phyloP scores from a whole-genome alignment of 2,888 invertebrate species.

The Macrosiphum euphorbiae region DNA sequence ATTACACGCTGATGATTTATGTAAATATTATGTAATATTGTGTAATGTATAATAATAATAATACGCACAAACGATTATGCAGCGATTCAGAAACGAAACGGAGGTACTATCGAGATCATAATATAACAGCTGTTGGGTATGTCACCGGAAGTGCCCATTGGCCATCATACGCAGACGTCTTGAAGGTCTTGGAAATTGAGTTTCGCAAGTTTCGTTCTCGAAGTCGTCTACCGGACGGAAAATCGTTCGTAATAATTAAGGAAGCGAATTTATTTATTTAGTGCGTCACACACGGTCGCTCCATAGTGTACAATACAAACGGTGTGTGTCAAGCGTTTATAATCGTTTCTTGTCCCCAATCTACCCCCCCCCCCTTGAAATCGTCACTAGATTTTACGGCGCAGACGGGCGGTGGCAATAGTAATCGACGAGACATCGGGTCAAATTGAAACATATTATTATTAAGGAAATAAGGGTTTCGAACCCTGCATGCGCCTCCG shows the following conservation, averaged over 20 bases:
- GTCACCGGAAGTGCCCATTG: background rate
- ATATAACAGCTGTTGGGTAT: background rate
- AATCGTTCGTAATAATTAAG: conserved; percentile 10
- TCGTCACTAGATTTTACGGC: background rate
- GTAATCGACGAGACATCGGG: background rate
- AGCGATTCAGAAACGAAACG: background rate
- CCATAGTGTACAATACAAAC: background rate
- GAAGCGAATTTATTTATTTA: background rate
- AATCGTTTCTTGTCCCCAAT: background rate
- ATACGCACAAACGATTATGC: background rate
- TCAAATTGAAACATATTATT: conserved; percentile 39
- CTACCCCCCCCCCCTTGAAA: background rate
- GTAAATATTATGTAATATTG: background rate
- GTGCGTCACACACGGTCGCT: background rate
- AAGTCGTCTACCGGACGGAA: background rate
- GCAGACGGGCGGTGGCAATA: background rate
- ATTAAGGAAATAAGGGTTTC: conserved; percentile 10
- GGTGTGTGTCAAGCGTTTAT: background rate
- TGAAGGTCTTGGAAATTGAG: background rate
- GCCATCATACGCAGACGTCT: background rate
- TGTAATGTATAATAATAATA: background rate
- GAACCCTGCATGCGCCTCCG: background rate
- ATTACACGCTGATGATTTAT: background rate
- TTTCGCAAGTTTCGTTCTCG: background rate
- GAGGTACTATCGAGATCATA: background rate